Evolutionary conservation across 1,140 invertebrate species (phyloP).

Genomic region (Trichomalopsis sarcophagae): DNA sequence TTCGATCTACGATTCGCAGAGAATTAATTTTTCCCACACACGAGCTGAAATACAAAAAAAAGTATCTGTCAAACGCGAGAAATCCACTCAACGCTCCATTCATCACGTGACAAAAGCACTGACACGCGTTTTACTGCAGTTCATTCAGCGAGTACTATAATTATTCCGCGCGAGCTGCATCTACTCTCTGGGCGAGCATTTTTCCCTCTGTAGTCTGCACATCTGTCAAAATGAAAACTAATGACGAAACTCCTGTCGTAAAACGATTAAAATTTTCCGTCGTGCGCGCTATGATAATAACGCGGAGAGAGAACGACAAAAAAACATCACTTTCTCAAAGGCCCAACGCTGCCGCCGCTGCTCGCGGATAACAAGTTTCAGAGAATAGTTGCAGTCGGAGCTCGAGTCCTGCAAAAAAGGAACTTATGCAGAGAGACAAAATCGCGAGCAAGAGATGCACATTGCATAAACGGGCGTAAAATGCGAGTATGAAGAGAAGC

Average conservation of each 20-base stretch:
- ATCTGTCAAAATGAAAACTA: slow-evolving; percentile 41
- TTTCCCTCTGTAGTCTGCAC: neutral
- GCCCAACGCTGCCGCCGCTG: neutral
- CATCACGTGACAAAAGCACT: slow-evolving; percentile 24
- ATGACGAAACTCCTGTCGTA: slow-evolving; percentile 27
- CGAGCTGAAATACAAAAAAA: neutral
- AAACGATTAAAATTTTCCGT: slow-evolving; percentile 38
- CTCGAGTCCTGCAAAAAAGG: neutral
- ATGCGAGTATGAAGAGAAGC: neutral
- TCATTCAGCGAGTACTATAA: slow-evolving; percentile 16
- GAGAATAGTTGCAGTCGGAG: neutral
- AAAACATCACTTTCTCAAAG: slow-evolving; percentile 18
- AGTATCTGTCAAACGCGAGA: slow-evolving; percentile 2
- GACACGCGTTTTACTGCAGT: slow-evolving; percentile 16
- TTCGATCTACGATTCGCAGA: neutral
- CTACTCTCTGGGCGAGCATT: neutral
- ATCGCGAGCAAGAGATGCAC: neutral
- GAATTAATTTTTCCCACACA: neutral
- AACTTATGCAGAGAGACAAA: neutral
- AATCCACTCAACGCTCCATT: slow-evolving; percentile 14
- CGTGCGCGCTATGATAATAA: neutral
- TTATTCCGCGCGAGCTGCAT: neutral
- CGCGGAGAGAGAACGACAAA: slow-evolving; percentile 2
- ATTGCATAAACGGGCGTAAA: neutral
- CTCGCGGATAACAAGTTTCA: slow-evolving; percentile 1